Base-by-base conservation (phyloP, 2,888 invertebrate genomes). In the Melanostoma mellinum region DNA sequence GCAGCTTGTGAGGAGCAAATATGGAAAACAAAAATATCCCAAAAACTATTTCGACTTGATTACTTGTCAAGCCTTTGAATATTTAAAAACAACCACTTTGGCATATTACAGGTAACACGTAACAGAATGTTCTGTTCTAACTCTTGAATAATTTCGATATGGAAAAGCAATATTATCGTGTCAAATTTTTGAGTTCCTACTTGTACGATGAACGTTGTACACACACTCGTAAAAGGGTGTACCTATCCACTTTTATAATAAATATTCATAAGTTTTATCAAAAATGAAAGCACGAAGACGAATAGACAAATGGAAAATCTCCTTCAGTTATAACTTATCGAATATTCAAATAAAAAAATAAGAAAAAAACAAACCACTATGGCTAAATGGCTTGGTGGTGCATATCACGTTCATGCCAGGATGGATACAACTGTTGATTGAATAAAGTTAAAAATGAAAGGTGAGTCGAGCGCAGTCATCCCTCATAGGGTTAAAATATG, bases 401-500 rank as follows among this genome's bases (percentile, higher is more conserved):
- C 61, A 63, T 44, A 72, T 67, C 58, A 69, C 48, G 55, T 69
- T 46, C 38, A 63, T 30, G 50, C 50, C 63, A n/a, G 8, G 50
- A 50, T 32, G 46, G 38, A 77, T 77, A 55, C 40, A 56, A 73
- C 58, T 79, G 73, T 79, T 79, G 79, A 79, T 79, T 74, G 74
- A 74, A 79, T 79, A 48, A 79, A 68, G 55, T 79, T 44, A 69
- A 74, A 68, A 40, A 67, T 53, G 73, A 53, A 58, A 63, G 53
- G 53, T 68, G 63, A 20, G 20, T 20, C 20, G 20, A 61, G 6
- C 53, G 55, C 63, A 69, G 46, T 74, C 75, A 75, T 60, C 65
- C 65, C 60, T 75, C 75, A 76, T 58, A 75, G 52, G 55, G 46
- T 65, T 63, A 80, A 80, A 76, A 75, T 76, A 80, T 75, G 69